Percentiles rank a stretch among this genome's conserved stretches.
Evolutionary conservation across 2,113 vertebrate species (phyloP).

Genomic region (Trochalopteron elliotii): DNA sequence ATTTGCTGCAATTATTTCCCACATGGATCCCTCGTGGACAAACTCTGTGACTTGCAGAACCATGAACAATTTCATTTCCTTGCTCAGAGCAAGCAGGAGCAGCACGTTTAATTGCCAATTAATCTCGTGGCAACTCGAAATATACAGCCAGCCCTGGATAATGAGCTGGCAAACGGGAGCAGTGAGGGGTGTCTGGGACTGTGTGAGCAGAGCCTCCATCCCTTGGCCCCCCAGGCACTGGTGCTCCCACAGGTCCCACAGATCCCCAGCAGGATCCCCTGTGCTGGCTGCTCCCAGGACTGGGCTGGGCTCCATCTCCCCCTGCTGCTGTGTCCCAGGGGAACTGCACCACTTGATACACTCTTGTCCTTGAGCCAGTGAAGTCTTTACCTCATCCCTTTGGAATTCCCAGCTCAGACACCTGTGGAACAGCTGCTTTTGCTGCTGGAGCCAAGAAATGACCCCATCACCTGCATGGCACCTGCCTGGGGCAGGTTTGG

Average conservation of each 20-base stretch:
- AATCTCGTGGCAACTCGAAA: neutral
- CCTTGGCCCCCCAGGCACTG: accelerated
- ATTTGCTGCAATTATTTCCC: neutral
- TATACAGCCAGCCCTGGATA: neutral
- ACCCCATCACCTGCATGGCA: neutral
- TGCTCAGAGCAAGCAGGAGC: neutral
- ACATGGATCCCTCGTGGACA: neutral
- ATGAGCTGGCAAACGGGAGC: accelerated
- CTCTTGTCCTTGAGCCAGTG: neutral
- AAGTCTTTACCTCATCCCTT: neutral
- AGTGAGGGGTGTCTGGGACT: accelerated
- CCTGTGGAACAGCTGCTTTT: accelerated
- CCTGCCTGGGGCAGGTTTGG: neutral
- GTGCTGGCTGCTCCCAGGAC: neutral
- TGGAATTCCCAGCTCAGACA: neutral
- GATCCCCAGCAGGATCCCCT: accelerated
- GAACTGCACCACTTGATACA: accelerated
- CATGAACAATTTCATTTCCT: neutral
- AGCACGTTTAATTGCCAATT: neutral
- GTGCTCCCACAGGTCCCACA: neutral
- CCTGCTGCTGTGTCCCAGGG: neutral
- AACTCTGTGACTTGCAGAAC: neutral
- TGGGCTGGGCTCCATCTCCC: neutral
- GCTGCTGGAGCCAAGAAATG: neutral
- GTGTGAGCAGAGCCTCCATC: neutral